Evolutionary conservation across 2,113 vertebrate species (phyloP).

Genomic region (Macrotus californicus): DNA sequence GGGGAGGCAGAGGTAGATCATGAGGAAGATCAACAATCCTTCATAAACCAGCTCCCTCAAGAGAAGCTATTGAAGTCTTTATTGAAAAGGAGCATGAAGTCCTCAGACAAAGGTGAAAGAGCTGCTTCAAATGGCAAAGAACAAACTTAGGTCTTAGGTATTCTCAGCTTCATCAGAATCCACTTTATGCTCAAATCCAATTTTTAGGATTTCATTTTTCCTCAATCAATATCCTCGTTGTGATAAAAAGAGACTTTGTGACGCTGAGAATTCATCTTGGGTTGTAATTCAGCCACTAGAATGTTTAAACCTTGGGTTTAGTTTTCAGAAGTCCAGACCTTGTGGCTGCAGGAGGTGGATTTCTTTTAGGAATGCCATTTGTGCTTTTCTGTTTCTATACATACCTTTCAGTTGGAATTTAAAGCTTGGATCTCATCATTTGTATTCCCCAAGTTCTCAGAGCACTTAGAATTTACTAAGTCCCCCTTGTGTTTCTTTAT

Average conservation of each 20-base stretch:
- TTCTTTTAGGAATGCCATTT: not conserved
- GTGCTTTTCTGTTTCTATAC: not conserved
- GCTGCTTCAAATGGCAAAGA: not conserved
- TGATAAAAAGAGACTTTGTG: not conserved
- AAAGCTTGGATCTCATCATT: not conserved
- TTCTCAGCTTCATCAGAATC: not conserved
- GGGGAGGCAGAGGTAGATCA: not conserved
- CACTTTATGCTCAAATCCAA: not conserved
- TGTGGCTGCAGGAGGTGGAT: not conserved
- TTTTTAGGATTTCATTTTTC: not conserved
- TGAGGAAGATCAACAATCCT: not conserved
- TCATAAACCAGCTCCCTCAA: not conserved
- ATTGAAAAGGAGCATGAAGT: not conserved
- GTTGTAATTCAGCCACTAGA: not conserved
- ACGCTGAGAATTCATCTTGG: not conserved
- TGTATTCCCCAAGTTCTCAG: not conserved
- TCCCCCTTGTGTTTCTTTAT: not conserved
- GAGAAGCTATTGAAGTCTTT: not conserved
- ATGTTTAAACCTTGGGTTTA: not conserved
- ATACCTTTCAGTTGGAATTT: not conserved
- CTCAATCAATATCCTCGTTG: not conserved
- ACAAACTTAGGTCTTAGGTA: not conserved
- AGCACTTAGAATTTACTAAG: not conserved
- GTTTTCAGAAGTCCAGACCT: not conserved
- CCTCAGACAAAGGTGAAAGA: not conserved